Conservation (phyloP, 2,797 vertebrate species). For the Hydrolagus colliei region DNA sequence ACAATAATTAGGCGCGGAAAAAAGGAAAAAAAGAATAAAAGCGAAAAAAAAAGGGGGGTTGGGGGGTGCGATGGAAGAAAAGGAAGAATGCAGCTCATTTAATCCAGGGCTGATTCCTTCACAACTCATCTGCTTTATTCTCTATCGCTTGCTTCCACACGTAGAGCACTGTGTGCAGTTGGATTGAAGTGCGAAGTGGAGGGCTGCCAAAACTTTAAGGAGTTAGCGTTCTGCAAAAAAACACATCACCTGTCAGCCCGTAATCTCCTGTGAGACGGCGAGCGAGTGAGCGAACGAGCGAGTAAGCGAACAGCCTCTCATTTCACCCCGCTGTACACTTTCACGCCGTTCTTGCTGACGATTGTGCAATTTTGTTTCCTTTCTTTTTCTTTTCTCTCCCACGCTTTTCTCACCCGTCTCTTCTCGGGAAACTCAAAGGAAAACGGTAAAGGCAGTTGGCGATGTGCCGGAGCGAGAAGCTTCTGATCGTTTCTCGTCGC, state of each 20-base stretch:
- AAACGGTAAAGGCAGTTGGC: constrained; percentile 38
- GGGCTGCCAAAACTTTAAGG: constrained; percentile 18
- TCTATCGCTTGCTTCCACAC: neutral
- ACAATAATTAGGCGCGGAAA: neutral
- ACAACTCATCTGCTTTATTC: constrained; percentile 15
- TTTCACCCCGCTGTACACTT: neutral
- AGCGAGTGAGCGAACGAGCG: no score
- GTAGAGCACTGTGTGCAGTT: neutral
- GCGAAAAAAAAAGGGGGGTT: no score
- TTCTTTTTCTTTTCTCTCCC: no score
- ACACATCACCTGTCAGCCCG: neutral
- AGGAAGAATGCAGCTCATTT: constrained; percentile 1
- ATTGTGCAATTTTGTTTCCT: no score
- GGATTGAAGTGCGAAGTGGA: neutral
- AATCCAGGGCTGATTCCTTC: constrained; percentile 14
- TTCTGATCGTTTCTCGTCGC: no score
- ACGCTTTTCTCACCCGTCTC: no score
- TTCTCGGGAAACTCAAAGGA: neutral
- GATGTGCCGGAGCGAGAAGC: no score
- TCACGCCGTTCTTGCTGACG: neutral
- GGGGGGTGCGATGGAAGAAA: neutral
- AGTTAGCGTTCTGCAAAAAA: neutral
- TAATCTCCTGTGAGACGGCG: neutral
- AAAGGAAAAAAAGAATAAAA: no score
- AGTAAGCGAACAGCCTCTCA: neutral